Conservation (phyloP, 1,140 invertebrate genomes). For the Plectrocnemia conspersa region DNA sequence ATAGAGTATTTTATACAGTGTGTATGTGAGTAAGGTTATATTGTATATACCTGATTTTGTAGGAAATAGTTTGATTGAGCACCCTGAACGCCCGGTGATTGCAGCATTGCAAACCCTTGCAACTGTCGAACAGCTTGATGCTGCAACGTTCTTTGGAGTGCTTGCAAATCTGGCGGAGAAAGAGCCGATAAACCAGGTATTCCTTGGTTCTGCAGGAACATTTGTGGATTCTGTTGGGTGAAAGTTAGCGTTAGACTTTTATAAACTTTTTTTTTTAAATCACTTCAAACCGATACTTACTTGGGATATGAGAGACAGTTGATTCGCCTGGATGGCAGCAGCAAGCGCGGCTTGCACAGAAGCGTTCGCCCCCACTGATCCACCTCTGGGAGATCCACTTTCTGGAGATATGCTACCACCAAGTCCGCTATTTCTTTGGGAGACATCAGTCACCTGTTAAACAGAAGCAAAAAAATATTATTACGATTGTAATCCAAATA, state of each 20-base stretch:
- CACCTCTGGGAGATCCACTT: conserved; percentile 52
- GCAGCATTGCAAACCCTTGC: conserved; percentile 71
- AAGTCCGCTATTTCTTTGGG: conserved; percentile 50
- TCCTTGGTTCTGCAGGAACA: conserved; percentile 44
- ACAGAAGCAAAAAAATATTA: conserved; percentile 4
- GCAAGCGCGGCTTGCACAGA: conserved; percentile 58
- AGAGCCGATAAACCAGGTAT: conserved; percentile 49
- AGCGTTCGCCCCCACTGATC: conserved; percentile 44
- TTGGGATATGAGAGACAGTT: conserved; percentile 37
- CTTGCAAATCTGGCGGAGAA: conserved; percentile 58
- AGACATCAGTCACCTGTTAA: conserved; percentile 52
- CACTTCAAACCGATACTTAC: conserved; percentile 2
- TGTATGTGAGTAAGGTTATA: no score
- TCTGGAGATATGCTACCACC: conserved; percentile 39
- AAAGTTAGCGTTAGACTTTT: neutral
- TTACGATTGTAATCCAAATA: neutral
- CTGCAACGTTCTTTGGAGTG: conserved; percentile 60
- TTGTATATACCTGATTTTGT: conserved; percentile 66
- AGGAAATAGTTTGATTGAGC: conserved; percentile 69
- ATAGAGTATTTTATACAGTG: no score
- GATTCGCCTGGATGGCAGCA: conserved; percentile 62
- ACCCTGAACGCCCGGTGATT: conserved; percentile 47
- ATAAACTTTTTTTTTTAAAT: neutral
- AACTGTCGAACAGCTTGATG: conserved; percentile 63
- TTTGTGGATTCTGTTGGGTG: conserved; percentile 32